Evolutionary conservation across 2,888 invertebrate species (phyloP), one percentile per base, ranked within the genome.

Genomic region (Amblyjoppa proteus): DNA sequence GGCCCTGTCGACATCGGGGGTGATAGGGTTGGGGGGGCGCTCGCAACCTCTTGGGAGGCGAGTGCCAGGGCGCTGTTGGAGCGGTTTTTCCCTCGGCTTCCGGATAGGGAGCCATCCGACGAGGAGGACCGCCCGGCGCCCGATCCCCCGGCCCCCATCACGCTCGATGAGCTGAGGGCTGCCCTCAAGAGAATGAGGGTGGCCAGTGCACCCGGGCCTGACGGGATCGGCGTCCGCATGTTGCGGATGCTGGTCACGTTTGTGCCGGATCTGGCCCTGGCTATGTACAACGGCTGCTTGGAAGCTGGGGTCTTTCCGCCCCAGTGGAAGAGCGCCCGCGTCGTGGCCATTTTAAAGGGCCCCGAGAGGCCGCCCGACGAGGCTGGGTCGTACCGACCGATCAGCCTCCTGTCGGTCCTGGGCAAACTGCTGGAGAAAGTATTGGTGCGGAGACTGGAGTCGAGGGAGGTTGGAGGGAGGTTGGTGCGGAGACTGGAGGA

Each of bases 231-330:
- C n/a, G n/a, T n/a, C n/a, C n/a, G n/a, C n/a, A n/a, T n/a, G n/a
- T n/a, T n/a, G n/a, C n/a, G n/a, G n/a, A n/a, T n/a, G n/a, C n/a
- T n/a, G n/a, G n/a, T n/a, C n/a, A n/a, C 11, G 25, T 34, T 9
- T 9, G 38, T 38, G 38, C 38, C 38, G 38, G 38, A 38, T 38
- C 38, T 38, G 38, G 38, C 38, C 38, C 38, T 38, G 38, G 38
- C 38, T 9, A 38, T 38, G 38, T 38, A 38, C 38, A 38, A 38
- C 38, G 71, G 71, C 38, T 74, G 58, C 74, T 41, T 58, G 74
- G 61, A 74, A 74, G 61, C 74, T 61, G 74, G 74, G 28, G 74
- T 61, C 7, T 74, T 74, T 41, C 74, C 74, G 58, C 58, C 28
- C 58, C 74, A 61, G 74, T 74, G 58, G 70, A 69, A 69, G 45